Percentiles rank a stretch among this genome's conserved stretches.
phyloP scores from a whole-genome alignment of 2,797 vertebrate genomes.

The Melanotaenia trifasciata region DNA sequence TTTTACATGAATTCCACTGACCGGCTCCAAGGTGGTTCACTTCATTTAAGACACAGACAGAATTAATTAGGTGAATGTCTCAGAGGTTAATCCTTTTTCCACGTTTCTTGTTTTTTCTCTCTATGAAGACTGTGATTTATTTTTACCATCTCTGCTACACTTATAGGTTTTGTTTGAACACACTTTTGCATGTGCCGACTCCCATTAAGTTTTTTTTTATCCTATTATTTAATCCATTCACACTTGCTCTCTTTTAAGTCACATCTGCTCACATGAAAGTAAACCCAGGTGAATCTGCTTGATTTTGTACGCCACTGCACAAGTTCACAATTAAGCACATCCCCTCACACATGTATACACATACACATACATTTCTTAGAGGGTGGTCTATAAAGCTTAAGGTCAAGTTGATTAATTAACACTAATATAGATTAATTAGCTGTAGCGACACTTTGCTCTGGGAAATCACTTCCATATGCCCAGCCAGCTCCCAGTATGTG shows the following conservation, averaged over 20 bases:
- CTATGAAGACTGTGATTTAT: conserved; percentile 32
- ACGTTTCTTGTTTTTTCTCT: conserved; percentile 14
- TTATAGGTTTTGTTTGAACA: conserved; percentile 43
- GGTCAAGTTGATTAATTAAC: conserved; percentile 82
- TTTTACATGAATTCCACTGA: conserved; percentile 79
- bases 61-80: conserved; percentile 81
- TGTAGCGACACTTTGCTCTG: conserved; percentile 74
- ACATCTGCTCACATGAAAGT: conserved; percentile 57
- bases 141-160: conserved; percentile 5
- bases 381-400: conserved; percentile 71
- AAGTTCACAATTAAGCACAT: conserved; percentile 13
- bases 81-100: conserved; percentile 77
- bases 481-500: conserved; percentile 14
- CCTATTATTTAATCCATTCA: conserved; percentile 20
- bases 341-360: conserved; percentile 23
- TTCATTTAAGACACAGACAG: conserved; percentile 74
- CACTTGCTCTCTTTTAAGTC: conserved; percentile 23
- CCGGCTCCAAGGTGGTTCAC: conserved; percentile 70
- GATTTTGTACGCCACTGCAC: conserved; percentile 30
- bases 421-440: conserved; percentile 81
- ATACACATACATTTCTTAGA: conserved; percentile 50
- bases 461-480: conserved; percentile 77
- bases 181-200: conserved; percentile 16
- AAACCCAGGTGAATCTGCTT: conserved; percentile 36
- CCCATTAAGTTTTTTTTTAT: conserved; percentile 16